phyloP scores from a whole-genome alignment of 2,888 invertebrate species.

The Neuroscelio doddi region DNA sequence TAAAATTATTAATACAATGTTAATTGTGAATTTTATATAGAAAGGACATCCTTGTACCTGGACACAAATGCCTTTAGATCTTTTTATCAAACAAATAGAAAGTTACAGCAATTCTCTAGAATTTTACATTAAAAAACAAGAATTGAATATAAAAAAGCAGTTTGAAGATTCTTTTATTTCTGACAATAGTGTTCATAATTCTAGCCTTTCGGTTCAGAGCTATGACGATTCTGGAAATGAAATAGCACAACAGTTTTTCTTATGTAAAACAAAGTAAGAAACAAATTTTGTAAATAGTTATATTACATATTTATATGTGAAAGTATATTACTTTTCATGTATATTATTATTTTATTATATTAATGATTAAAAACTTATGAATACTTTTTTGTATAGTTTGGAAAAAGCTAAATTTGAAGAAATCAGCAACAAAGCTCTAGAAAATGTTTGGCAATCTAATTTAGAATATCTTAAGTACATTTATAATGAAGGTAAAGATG shows the following conservation, averaged over 20 bases:
- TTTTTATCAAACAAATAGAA: constrained; percentile 62
- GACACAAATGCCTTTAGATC: constrained; percentile 65
- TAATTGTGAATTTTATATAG: constrained; percentile 41
- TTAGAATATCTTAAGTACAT: constrained; percentile 48
- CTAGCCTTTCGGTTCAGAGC: constrained; percentile 12
- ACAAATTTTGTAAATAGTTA: constrained; percentile 9
- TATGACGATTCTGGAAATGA: constrained; percentile 52
- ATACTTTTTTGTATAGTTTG: constrained; percentile 46
- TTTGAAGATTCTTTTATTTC: constrained; percentile 46
- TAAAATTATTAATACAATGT: neutral
- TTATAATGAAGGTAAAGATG: constrained; percentile 48
- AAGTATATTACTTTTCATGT: too few relatives aligned
- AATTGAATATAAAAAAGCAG: constrained; percentile 57
- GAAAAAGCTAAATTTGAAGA: constrained; percentile 51
- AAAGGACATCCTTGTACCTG: constrained; percentile 60
- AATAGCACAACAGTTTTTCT: constrained; percentile 50
- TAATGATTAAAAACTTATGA: too few relatives aligned
- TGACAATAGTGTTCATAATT: neutral
- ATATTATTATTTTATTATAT: too few relatives aligned
- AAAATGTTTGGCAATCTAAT: constrained; percentile 43
- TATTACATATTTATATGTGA: too few relatives aligned
- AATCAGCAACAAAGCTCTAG: constrained; percentile 50
- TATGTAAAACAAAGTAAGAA: constrained; percentile 54
- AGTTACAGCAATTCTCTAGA: constrained; percentile 60
- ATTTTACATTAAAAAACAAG: constrained; percentile 57